phyloP scores from a whole-genome alignment of 2,888 invertebrate genomes.

The Vandiemenella viatica region DNA sequence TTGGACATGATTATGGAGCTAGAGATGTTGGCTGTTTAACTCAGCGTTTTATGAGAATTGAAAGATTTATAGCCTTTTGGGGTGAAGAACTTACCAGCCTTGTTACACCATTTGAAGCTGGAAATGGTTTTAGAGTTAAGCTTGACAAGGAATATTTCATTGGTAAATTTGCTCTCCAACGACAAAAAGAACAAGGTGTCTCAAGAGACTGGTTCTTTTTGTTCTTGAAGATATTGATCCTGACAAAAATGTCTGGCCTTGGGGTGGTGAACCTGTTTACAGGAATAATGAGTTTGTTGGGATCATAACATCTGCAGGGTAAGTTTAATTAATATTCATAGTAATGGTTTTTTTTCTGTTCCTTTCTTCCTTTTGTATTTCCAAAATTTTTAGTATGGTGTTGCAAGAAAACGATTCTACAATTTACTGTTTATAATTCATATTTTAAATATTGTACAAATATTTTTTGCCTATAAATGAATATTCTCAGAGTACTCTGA shows the following conservation, averaged over 20 bases:
- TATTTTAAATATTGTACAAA: too few relatives aligned
- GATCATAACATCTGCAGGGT: slow-evolving; percentile 48
- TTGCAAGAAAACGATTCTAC: too few relatives aligned
- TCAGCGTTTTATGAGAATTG: slow-evolving; percentile 48
- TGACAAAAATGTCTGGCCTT: slow-evolving; percentile 49
- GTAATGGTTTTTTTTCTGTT: neutral
- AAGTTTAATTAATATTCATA: too few relatives aligned
- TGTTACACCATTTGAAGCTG: slow-evolving; percentile 47
- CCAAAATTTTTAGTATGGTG: too few relatives aligned
- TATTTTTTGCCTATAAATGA: too few relatives aligned
- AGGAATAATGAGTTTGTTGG: slow-evolving; percentile 49
- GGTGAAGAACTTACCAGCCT: slow-evolving; percentile 47
- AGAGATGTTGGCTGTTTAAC: slow-evolving; percentile 51
- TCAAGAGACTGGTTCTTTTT: slow-evolving; percentile 45
- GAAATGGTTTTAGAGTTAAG: slow-evolving; percentile 42
- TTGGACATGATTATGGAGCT: slow-evolving; percentile 49
- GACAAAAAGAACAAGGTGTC: slow-evolving; percentile 43
- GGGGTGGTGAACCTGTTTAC: slow-evolving; percentile 54
- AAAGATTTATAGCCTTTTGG: slow-evolving; percentile 58
- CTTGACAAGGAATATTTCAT: slow-evolving; percentile 41
- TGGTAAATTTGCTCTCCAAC: slow-evolving; percentile 44
- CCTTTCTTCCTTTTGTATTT: neutral
- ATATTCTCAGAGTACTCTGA: too few relatives aligned
- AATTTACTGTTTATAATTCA: too few relatives aligned
- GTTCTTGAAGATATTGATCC: slow-evolving; percentile 43